Evolutionary conservation across 2,888 invertebrate species (phyloP).

Genomic region (Alitta virens): DNA sequence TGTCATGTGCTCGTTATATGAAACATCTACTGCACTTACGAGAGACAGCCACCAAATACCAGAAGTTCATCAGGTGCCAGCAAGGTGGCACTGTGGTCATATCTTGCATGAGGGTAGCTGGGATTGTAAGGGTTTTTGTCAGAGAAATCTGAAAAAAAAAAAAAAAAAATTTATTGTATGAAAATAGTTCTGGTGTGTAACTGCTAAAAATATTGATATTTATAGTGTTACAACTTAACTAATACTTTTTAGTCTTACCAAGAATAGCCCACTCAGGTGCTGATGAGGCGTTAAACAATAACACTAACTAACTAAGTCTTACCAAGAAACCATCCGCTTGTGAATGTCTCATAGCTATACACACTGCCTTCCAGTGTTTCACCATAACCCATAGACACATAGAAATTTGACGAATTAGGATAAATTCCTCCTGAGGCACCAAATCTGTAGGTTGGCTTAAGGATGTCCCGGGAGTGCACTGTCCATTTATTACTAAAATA

Average conservation of each 20-base stretch:
- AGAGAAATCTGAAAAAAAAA: slow-evolving; percentile 9
- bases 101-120: slow-evolving; percentile 33
- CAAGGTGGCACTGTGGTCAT: slow-evolving; percentile 31
- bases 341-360: slow-evolving; percentile 24
- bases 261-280: too few species aligned
- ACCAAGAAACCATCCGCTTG: slow-evolving; percentile 30
- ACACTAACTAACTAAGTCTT: too few species aligned
- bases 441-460: slow-evolving; percentile 26
- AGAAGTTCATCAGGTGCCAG: slow-evolving; percentile 29
- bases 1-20: neutral
- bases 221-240: neutral
- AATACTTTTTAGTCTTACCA: too few species aligned
- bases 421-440: slow-evolving; percentile 34
- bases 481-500: slow-evolving; percentile 4
- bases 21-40: slow-evolving; percentile 23
- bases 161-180: slow-evolving; percentile 8
- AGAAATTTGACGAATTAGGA: slow-evolving; percentile 25
- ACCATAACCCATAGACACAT: slow-evolving; percentile 29
- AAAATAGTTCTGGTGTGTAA: too few species aligned
- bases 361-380: slow-evolving; percentile 14
- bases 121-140: slow-evolving; percentile 31
- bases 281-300: too few species aligned
- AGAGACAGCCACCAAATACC: slow-evolving; percentile 36
- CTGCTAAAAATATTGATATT: neutral
- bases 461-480: neutral